phyloP scores from a whole-genome alignment of 2,888 invertebrate genomes.

The Eubasilissa splendida region DNA sequence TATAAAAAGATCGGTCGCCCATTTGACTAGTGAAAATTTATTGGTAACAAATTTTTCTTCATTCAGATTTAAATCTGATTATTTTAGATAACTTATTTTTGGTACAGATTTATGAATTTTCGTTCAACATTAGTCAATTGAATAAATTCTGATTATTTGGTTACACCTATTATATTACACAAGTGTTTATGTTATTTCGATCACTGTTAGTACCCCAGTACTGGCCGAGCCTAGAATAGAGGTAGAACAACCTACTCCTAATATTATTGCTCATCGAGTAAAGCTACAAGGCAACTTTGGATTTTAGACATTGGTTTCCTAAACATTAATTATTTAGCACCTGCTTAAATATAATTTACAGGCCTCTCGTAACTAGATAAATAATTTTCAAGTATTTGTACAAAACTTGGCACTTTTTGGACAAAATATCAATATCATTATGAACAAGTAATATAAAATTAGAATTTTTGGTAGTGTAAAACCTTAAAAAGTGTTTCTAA shows the following conservation, averaged over 20 bases:
- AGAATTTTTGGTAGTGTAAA: slow-evolving; percentile 56
- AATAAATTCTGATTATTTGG: not conserved
- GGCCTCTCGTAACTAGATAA: slow-evolving; percentile 55
- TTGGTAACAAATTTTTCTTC: slow-evolving; percentile 13
- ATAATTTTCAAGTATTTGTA: slow-evolving; percentile 58
- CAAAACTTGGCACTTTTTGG: slow-evolving; percentile 58
- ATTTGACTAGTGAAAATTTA: slow-evolving; percentile 27
- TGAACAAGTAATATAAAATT: slow-evolving; percentile 53
- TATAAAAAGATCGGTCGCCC: slow-evolving; percentile 9
- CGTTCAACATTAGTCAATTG: too few relatives aligned
- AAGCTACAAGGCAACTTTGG: slow-evolving; percentile 72
- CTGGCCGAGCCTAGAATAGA: slow-evolving; percentile 16
- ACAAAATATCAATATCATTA: slow-evolving; percentile 53
- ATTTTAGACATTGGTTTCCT: slow-evolving; percentile 66
- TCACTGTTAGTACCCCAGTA: slow-evolving; percentile 18
- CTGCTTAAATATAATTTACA: slow-evolving; percentile 60
- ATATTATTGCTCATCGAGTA: slow-evolving; percentile 64
- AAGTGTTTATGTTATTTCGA: not conserved
- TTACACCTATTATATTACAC: not conserved
- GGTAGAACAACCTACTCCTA: slow-evolving; percentile 29
- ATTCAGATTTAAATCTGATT: slow-evolving; percentile 1
- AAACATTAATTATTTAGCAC: slow-evolving; percentile 70
- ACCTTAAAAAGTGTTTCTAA: slow-evolving; percentile 53
- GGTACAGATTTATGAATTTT: not conserved
- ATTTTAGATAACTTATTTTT: slow-evolving; percentile 4